phyloP scores from a whole-genome alignment of 1,140 invertebrate species.

The Drosophila gunungcola region DNA sequence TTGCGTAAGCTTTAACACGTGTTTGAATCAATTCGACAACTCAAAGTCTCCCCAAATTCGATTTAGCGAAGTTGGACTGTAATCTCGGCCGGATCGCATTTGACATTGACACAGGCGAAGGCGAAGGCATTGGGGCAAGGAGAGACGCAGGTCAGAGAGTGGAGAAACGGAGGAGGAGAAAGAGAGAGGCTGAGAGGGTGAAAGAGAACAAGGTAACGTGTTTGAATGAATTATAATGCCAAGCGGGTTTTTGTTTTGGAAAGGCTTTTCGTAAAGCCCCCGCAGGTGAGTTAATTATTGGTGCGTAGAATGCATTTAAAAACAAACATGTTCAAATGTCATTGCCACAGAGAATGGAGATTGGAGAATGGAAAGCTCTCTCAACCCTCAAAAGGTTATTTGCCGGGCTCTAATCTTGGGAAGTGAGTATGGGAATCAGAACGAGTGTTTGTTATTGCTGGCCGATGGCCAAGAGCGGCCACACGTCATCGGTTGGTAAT shows the following conservation, averaged over 20 bases:
- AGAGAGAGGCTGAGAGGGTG: background rate
- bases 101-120: conserved; percentile 49
- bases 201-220: conserved; percentile 28
- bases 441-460: conserved; percentile 18
- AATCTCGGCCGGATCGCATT: conserved; percentile 32
- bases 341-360: conserved; percentile 27
- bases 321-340: conserved; percentile 56
- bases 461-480: conserved; percentile 12
- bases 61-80: conserved; percentile 1
- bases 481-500: conserved; percentile 62
- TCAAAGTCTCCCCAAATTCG: background rate
- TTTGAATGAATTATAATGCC: conserved; percentile 40
- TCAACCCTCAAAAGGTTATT: conserved; percentile 47
- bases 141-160: conserved; percentile 15
- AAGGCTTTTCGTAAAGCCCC: conserved; percentile 19
- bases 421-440: conserved; percentile 5
- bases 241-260: conserved; percentile 27
- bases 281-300: conserved; percentile 47
- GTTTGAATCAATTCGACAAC: too few species aligned
- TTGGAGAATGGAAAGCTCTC: conserved; percentile 6
- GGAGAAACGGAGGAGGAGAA: background rate
- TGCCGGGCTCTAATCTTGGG: conserved; percentile 53
- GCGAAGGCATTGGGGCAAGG: conserved; percentile 38
- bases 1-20: background rate
- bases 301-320: conserved; percentile 41